Evolutionary conservation across 2,888 invertebrate species (phyloP).

Genomic region (Zygothrica quintamaculata): DNA sequence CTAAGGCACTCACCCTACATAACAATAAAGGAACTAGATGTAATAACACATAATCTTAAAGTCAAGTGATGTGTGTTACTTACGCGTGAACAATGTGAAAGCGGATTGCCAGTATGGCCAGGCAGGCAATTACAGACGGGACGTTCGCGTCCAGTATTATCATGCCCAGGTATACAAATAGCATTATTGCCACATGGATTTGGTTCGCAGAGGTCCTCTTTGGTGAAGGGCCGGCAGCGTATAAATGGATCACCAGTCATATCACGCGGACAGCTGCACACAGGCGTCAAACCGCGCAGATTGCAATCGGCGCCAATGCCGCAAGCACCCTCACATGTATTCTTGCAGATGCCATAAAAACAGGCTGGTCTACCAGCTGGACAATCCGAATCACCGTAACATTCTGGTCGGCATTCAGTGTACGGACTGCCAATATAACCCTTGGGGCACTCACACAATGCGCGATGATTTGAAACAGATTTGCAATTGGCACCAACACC

Average conservation of each 20-base stretch:
- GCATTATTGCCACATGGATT: constrained; percentile 91
- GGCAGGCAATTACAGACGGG: constrained; percentile 93
- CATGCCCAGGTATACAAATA: constrained; percentile 92
- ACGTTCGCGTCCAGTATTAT: constrained; percentile 91
- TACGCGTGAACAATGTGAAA: constrained; percentile 88
- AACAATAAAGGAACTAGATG: neutral
- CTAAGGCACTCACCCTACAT: constrained; percentile 90
- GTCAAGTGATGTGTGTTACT: constrained; percentile 47
- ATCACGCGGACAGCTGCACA: constrained; percentile 93
- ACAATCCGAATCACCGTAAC: constrained; percentile 91
- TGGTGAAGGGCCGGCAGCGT: constrained; percentile 91
- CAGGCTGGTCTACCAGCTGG: constrained; percentile 91
- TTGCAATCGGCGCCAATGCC: constrained; percentile 91
- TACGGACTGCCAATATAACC: constrained; percentile 92
- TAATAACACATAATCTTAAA: neutral
- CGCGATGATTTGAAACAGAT: constrained; percentile 89
- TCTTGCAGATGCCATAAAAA: constrained; percentile 91
- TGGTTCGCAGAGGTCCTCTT: constrained; percentile 92
- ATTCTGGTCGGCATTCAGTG: constrained; percentile 91
- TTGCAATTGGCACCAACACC: constrained; percentile 92
- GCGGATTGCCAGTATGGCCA: constrained; percentile 91
- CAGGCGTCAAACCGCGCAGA: constrained; percentile 90
- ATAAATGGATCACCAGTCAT: constrained; percentile 95
- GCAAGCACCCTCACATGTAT: constrained; percentile 93
- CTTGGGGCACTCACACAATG: constrained; percentile 92